Conservation (phyloP, 2,888 invertebrate genomes). For the Xiphydria camelus region DNA sequence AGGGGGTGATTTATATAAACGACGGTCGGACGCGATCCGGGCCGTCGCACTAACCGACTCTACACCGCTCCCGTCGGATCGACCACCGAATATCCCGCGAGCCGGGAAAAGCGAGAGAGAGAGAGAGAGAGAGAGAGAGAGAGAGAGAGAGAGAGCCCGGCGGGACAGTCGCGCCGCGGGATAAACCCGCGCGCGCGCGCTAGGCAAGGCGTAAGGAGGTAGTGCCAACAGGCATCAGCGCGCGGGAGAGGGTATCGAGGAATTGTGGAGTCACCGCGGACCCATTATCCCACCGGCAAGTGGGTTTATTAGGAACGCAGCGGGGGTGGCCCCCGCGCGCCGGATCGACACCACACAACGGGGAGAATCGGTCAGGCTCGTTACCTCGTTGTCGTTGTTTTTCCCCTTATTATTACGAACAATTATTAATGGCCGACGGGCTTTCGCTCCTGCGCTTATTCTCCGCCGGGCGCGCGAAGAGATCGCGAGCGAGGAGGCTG, state of each 20-base stretch:
- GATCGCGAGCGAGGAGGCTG: too few relatives aligned
- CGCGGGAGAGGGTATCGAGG: conserved; percentile 10
- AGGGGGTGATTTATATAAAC: conserved; percentile 21
- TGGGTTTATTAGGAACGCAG: conserved; percentile 57
- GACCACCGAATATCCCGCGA: background rate
- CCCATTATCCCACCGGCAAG: conserved; percentile 54
- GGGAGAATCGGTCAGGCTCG: conserved; percentile 52
- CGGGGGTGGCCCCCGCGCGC: conserved; percentile 53
- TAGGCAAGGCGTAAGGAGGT: conserved; percentile 29
- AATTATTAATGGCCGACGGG: conserved; percentile 51
- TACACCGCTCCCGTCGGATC: too few relatives aligned
- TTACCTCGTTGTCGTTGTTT: conserved; percentile 33
- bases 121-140: too few relatives aligned
- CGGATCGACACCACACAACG: conserved; percentile 49
- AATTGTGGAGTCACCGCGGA: conserved; percentile 55
- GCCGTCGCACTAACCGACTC: too few relatives aligned
- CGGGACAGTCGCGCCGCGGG: too few relatives aligned
- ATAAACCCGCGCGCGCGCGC: too few relatives aligned
- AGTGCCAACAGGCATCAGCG: conserved; percentile 10
- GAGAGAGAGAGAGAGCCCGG: too few relatives aligned
- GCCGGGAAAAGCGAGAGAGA: too few relatives aligned
- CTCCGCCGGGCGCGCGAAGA: too few relatives aligned
- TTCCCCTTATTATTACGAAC: conserved; percentile 42
- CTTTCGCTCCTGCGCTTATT: conserved; percentile 37
- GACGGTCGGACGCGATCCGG: too few relatives aligned